Conservation (phyloP, 2,797 vertebrate species). For the Labeo calbasu region DNA sequence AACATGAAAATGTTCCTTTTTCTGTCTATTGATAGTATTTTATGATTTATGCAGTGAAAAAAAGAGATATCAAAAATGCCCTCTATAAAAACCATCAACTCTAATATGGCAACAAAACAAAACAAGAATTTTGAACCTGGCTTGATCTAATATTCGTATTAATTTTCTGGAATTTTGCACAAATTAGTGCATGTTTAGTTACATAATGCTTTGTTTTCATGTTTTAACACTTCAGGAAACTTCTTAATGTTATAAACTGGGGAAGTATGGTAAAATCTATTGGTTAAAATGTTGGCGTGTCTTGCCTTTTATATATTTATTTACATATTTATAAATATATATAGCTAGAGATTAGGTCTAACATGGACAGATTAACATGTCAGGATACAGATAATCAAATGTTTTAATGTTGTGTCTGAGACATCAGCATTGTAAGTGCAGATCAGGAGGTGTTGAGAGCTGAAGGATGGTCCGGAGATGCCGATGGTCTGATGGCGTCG, state of each 20-base stretch:
- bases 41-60: neutral
- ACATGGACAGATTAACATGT: neutral
- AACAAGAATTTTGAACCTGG: neutral
- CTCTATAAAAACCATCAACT: neutral
- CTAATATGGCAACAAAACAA: neutral
- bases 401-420: slow-evolving; percentile 7
- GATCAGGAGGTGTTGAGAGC: slow-evolving; percentile 29
- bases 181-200: neutral
- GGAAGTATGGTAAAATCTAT: no score
- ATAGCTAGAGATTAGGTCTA: neutral
- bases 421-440: neutral
- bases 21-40: neutral
- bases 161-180: neutral
- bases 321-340: no score
- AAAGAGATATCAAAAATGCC: neutral
- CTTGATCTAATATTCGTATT: neutral
- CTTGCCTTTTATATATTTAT: no score
- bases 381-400: slow-evolving; percentile 1
- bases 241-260: no score
- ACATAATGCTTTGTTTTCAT: neutral
- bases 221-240: neutral
- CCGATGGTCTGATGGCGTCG: slow-evolving; percentile 52
- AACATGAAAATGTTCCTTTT: neutral
- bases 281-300: no score
- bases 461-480: slow-evolving; percentile 47